phyloP scores from a whole-genome alignment of 2,113 vertebrate species.

The Rhinolophus sinicus region DNA sequence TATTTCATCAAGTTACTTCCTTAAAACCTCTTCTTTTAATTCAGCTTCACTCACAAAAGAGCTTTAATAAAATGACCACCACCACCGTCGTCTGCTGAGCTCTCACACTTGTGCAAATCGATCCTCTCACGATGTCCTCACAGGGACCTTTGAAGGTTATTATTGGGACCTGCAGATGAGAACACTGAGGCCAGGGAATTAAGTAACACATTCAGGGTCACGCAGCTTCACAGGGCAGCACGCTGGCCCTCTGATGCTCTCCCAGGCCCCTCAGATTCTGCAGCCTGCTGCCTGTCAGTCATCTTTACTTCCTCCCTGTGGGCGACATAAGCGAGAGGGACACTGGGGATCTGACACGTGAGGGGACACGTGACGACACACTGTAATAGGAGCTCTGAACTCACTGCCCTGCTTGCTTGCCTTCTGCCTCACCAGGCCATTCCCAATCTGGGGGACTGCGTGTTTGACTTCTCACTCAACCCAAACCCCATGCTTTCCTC shows the following conservation, averaged over 20 bases:
- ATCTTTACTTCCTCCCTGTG: background rate
- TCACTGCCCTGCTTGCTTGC: background rate
- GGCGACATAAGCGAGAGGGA: background rate
- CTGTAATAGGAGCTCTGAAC: background rate
- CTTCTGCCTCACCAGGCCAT: background rate
- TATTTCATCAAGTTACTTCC: background rate
- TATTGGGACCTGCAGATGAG: background rate
- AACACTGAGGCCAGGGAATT: background rate
- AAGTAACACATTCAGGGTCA: background rate
- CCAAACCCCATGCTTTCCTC: background rate
- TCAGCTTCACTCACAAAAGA: background rate
- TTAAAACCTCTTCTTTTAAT: background rate
- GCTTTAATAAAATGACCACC: background rate
- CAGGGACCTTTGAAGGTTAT: background rate
- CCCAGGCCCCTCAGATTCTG: background rate
- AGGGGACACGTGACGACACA: background rate
- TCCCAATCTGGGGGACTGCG: background rate
- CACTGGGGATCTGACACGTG: background rate
- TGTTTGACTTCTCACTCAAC: background rate
- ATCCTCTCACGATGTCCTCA: background rate
- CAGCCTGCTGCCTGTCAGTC: background rate
- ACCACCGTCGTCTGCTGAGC: background rate
- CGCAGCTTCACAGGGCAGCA: background rate
- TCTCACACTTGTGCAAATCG: accelerated
- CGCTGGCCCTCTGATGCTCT: accelerated